Evolutionary conservation across 1,140 invertebrate species (phyloP).

Genomic region (Nymphalis io): DNA sequence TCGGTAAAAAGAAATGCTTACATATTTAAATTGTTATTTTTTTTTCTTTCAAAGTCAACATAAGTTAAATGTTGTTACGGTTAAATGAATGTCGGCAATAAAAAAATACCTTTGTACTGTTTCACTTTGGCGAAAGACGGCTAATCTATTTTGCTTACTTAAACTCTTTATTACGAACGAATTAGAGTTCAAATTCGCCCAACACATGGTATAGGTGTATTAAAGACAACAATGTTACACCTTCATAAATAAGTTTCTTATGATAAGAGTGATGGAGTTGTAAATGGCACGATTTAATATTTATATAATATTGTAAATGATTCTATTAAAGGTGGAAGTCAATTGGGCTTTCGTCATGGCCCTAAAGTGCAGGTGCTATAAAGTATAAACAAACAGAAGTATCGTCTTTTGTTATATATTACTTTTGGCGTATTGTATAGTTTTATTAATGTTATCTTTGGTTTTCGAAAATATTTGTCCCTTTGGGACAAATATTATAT

Average conservation of each 20-base stretch:
- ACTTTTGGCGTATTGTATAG: not conserved
- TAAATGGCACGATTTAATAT: not conserved
- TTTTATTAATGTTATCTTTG: not conserved
- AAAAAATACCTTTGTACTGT: conserved; percentile 11
- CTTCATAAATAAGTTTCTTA: not conserved
- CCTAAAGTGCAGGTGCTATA: conserved; percentile 33
- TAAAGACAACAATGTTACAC: not conserved
- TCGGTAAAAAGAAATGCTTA: not conserved
- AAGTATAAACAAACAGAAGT: conserved; percentile 13
- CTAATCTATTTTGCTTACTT: not conserved
- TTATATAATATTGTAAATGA: not conserved
- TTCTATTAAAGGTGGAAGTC: conserved; percentile 26
- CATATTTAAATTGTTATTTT: not conserved
- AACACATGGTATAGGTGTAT: not conserved
- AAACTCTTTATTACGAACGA: not conserved
- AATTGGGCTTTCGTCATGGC: conserved; percentile 28
- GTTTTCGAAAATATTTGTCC: not conserved
- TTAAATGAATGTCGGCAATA: conserved; percentile 17
- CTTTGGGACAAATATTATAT: not conserved
- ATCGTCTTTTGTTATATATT: not conserved
- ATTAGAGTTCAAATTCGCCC: conserved; percentile 5
- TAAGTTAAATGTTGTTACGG: conserved; percentile 17
- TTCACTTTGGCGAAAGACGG: not conserved
- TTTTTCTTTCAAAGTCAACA: conserved; percentile 1
- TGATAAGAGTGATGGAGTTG: not conserved